Base-by-base conservation (phyloP, 1,140 invertebrate genomes). In the Antheraea pernyi region DNA sequence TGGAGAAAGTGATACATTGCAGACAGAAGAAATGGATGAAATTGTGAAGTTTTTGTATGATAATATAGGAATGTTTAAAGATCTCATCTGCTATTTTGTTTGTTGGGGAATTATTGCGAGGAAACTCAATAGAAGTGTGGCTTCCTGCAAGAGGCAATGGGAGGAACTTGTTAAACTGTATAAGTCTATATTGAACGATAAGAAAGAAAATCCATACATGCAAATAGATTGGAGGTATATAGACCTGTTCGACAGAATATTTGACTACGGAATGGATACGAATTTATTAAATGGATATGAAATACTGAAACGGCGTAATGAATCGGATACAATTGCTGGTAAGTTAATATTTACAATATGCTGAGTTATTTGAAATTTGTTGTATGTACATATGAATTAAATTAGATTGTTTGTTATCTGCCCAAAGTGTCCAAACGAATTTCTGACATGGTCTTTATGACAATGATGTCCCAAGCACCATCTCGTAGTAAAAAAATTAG, bases 171-270 rank as follows among this genome's bases (percentile, higher is more conserved):
- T 78, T 0, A 36, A 59, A 10, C 63, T 92, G 7, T 92, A 92
- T 65, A 84, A 81, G 67, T 78, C 68, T 46, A 86, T 89, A 42
- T 77, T 91, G 42, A 74, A 86, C 61, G 87, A 91, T 67, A 91
- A 92, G 66, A 89, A 88, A 70, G 89, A 92, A 65, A 78, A 92
- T 76, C 79, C 88, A 7, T 87, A 91, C 63, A 83, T 89, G 82
- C 82, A 85, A 69, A 88, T 91, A 22, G 83, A 89, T 76, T 91
- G 90, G 90, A 76, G 82, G 46, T 92, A 91, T 61, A 92, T 92
- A 62, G 87, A 91, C 42, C 58, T 89, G 65, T 91, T 91, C 83
- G 89, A 91, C 69, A 84, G 81, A 53, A 89, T 91, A 74, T 92
- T 91, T 80, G 89, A 88, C 68, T 91, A 91, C 74, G 88, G 88